These are phyloP conservation scores for Heptranchias perlo DNA, from an alignment of 2,113 vertebrate genomes.

Conservation along the genomic window DNA sequence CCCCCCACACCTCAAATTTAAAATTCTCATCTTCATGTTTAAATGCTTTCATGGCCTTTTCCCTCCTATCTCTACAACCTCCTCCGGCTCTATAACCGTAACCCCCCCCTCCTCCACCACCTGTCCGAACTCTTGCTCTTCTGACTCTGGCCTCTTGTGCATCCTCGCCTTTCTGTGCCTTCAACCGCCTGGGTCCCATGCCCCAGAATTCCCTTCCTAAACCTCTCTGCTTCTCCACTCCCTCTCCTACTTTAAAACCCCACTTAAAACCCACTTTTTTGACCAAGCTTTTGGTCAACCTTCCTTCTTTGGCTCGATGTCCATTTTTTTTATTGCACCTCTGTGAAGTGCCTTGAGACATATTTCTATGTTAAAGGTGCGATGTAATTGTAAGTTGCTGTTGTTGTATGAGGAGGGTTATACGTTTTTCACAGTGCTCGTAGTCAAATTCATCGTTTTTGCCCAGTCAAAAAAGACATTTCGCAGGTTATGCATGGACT, in stretches of 20 bases:
- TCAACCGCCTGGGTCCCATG: background rate
- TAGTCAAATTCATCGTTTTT: background rate
- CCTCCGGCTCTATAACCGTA: background rate
- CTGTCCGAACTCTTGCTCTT: background rate
- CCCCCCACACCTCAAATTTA: background rate
- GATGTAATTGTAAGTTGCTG: too few species aligned
- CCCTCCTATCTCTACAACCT: background rate
- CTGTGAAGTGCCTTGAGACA: background rate
- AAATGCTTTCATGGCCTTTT: background rate
- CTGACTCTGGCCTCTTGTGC: background rate
- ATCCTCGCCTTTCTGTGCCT: background rate
- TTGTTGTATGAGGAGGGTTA: background rate
- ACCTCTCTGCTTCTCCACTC: background rate
- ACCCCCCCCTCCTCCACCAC: too few species aligned
- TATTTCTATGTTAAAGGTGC: background rate
- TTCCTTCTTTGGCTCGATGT: too few species aligned
- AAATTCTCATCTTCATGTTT: background rate
- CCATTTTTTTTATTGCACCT: too few species aligned
- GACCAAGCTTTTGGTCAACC: background rate
- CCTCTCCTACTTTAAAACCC: background rate
- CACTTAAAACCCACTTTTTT: too few species aligned
- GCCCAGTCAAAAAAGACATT: background rate
- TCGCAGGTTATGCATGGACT: background rate
- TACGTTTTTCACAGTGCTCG: too few species aligned
- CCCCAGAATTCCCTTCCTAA: background rate